Base-by-base conservation (phyloP, 53 echinoderm and acorn worm genomes). In the Echinometra lucunter region DNA sequence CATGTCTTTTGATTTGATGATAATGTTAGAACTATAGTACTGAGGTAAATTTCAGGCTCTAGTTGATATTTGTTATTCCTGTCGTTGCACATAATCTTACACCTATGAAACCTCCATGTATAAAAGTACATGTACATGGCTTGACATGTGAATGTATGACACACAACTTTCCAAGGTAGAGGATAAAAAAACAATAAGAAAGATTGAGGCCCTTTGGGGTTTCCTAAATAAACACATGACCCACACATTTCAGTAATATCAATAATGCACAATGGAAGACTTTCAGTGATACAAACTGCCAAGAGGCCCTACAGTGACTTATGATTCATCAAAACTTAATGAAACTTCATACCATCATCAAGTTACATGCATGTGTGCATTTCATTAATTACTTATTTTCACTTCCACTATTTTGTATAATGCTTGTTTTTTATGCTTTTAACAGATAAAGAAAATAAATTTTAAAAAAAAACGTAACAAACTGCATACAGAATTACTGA, bases 311-410 rank as follows among this genome's bases (percentile, higher is more conserved):
- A 35, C 34, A 85, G 53, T 85, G 49, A 25, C 45, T 49, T 53
- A 49, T 53, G 85, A 85, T 5, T 85, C 85, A 85, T 85, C 85
- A 47, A n/a, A 85, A 49, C 47, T 35, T 74, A 74, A 7, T 42
- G 81, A 42, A 13, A 21, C 44, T 19, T 44, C 81, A 81, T 81
- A 81, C 2, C 21, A 18, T 4, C 44, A 81, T 81, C 81, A 81
- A 18, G 25, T 44, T 44, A 82, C 13, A 74, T 30, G 27, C 21
- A 18, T 42, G 15, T 35, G 35, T 72, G 72, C 72, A 72, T 35
- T 35, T 32, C 35, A 72, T 23, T 63, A 63, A 63, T 63, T 63
- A 63, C 63, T 21, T 4, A 58, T 60, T 21, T 60, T 19, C 60
- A 60, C 23, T 60, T 60, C 19, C 23, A n/a, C n/a, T n/a, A n/a